phyloP scores from a whole-genome alignment of 1,140 invertebrate genomes.

The Nephotettix cincticeps region DNA sequence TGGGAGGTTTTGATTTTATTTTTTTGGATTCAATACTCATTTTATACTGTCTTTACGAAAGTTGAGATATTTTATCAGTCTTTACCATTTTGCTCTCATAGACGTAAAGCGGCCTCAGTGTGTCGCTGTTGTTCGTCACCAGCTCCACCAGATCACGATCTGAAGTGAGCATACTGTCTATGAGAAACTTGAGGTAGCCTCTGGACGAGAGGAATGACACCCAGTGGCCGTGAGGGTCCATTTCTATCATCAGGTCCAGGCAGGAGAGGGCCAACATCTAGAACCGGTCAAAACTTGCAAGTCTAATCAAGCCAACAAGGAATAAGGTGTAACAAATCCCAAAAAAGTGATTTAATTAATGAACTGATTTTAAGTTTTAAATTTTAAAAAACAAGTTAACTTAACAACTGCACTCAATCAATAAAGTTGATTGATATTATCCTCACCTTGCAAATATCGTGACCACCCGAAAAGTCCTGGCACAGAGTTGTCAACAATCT shows the following conservation, averaged over 20 bases:
- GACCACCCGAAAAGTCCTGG: conserved; percentile 81
- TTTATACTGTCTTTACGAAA: too few relatives aligned
- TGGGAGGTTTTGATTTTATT: too few relatives aligned
- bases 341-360: too few relatives aligned
- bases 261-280: conserved; percentile 80
- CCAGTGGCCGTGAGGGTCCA: conserved; percentile 73
- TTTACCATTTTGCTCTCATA: conserved; percentile 82
- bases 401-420: too few relatives aligned
- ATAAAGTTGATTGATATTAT: too few relatives aligned
- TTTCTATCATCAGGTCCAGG: conserved; percentile 73
- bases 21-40: too few relatives aligned
- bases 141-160: conserved; percentile 68
- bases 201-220: conserved; percentile 70
- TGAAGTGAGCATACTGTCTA: conserved; percentile 75
- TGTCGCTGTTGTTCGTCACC: conserved; percentile 64
- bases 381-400: too few relatives aligned
- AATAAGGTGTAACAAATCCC: too few relatives aligned
- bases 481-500: conserved; percentile 80
- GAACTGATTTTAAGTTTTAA: too few relatives aligned
- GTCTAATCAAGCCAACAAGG: too few relatives aligned
- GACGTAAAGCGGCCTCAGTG: conserved; percentile 76
- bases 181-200: conserved; percentile 81
- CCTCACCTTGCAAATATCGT: conserved; percentile 76
- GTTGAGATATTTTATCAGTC: too few relatives aligned
- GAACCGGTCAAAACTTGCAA: too few relatives aligned